A percentile compares a stretch with the other conserved stretches of the same genome.
Evolutionary conservation across 2,113 vertebrate species (phyloP).

Genomic region (Oplegnathus fasciatus): DNA sequence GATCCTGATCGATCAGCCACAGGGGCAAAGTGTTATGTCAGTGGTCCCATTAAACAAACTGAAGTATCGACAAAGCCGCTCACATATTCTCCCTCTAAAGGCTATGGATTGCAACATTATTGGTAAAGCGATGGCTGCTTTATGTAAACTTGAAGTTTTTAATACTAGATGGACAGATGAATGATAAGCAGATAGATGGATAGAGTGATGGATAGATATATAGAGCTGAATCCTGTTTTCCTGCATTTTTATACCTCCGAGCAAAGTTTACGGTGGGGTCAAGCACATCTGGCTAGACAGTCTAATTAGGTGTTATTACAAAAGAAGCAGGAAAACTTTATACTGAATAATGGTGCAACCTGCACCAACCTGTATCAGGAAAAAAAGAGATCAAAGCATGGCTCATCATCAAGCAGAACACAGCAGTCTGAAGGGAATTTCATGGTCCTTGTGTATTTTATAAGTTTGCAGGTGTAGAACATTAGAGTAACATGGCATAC

Average conservation of each 20-base stretch:
- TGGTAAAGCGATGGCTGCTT: conserved; percentile 4
- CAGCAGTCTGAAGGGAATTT: not conserved
- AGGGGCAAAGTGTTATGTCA: conserved; percentile 61
- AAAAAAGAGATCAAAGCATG: not conserved
- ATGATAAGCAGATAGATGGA: too few relatives aligned
- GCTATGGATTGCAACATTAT: conserved; percentile 1
- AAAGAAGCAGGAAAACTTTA: not conserved
- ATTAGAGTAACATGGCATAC: not conserved
- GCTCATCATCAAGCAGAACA: not conserved
- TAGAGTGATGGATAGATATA: not conserved
- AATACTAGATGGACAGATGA: not conserved
- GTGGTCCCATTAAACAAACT: conserved; percentile 60
- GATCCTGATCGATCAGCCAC: conserved; percentile 60
- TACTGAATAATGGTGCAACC: not conserved
- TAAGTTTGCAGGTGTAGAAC: conserved; percentile 12
- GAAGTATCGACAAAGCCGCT: conserved; percentile 56
- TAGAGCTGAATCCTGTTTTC: not conserved
- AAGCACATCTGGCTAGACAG: not conserved
- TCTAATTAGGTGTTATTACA: not conserved
- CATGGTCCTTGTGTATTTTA: not conserved
- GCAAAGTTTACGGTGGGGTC: not conserved
- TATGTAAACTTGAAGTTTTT: not conserved
- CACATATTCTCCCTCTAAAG: conserved; percentile 17
- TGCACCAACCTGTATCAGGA: not conserved
- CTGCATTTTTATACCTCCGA: not conserved